These are phyloP conservation scores for Trachymyrmex septentrionalis DNA, from an alignment of 1,140 invertebrate species.

Conservation along the genomic window DNA sequence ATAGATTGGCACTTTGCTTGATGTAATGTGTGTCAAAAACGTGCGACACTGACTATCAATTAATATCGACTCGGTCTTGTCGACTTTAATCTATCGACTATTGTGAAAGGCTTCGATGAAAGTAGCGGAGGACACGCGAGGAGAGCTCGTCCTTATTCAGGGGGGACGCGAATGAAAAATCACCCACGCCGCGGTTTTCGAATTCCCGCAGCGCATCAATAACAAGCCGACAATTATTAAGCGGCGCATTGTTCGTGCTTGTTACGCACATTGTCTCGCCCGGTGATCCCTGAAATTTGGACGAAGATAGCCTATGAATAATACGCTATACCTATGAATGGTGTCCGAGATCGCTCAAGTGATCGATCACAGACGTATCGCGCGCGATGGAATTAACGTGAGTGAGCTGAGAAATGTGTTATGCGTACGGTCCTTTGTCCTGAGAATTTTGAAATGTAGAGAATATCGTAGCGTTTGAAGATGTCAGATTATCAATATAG, in stretches of 20 bases:
- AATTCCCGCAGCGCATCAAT: constrained; percentile 38
- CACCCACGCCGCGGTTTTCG: constrained; percentile 21
- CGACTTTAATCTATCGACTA: constrained; percentile 45
- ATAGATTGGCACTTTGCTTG: constrained; percentile 11
- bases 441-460: background rate
- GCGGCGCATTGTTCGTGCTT: constrained; percentile 52
- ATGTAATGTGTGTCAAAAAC: constrained; percentile 18
- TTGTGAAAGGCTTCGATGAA: constrained; percentile 50
- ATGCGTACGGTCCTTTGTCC: background rate
- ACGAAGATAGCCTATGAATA: constrained; percentile 54
- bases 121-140: constrained; percentile 28
- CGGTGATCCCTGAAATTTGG: constrained; percentile 40
- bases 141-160: constrained; percentile 41
- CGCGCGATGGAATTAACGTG: constrained; percentile 8
- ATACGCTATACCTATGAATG: constrained; percentile 52
- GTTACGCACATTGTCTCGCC: constrained; percentile 52
- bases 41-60: constrained; percentile 46
- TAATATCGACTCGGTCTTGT: constrained; percentile 37
- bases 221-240: constrained; percentile 56
- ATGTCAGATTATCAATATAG: background rate
- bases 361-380: constrained; percentile 42
- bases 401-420: background rate
- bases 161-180: constrained; percentile 37
- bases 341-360: background rate
- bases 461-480: background rate